Percentiles rank a stretch among this genome's conserved stretches.
Conservation (phyloP, 2,113 vertebrate genomes). For the Xenopus laevis region DNA sequence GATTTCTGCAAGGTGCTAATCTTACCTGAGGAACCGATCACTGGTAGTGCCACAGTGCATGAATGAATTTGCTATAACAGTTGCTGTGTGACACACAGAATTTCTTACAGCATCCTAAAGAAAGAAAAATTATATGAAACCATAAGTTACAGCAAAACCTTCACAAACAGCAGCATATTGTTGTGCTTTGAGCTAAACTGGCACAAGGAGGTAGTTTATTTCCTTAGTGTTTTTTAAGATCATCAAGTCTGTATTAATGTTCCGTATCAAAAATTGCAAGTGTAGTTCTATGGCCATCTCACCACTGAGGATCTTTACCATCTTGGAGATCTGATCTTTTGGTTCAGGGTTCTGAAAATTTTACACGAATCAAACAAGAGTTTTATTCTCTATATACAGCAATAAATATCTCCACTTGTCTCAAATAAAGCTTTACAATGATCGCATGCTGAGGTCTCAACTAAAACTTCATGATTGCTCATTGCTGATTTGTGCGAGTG, state of each 20-base stretch:
- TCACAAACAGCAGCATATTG: too few species aligned
- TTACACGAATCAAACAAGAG: too few species aligned
- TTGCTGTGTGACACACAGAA: slow-evolving; percentile 96
- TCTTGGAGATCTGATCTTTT: slow-evolving; percentile 97
- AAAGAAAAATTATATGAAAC: slow-evolving; percentile 42
- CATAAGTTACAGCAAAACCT: too few species aligned
- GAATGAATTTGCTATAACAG: slow-evolving; percentile 97
- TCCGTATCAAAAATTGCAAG: slow-evolving; percentile 96
- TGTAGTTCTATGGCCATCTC: slow-evolving; percentile 98
- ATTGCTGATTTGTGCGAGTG: too few species aligned
- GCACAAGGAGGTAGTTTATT: slow-evolving; percentile 6
- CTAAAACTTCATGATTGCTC: too few species aligned
- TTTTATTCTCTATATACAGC: too few species aligned
- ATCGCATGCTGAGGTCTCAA: too few species aligned
- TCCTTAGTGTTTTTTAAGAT: slow-evolving; percentile 99
- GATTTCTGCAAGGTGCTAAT: background rate
- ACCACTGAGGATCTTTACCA: slow-evolving; percentile 98
- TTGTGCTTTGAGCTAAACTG: too few species aligned
- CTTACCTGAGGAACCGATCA: slow-evolving; percentile 97
- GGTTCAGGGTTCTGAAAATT: slow-evolving; percentile 81
- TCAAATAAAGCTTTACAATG: too few species aligned
- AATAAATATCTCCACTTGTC: too few species aligned
- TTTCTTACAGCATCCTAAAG: slow-evolving; percentile 94
- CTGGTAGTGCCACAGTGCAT: slow-evolving; percentile 98
- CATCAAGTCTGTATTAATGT: slow-evolving; percentile 98